These are phyloP conservation scores for Littorina saxatilis DNA, from an alignment of 1,140 invertebrate species.

Conservation along the genomic window DNA sequence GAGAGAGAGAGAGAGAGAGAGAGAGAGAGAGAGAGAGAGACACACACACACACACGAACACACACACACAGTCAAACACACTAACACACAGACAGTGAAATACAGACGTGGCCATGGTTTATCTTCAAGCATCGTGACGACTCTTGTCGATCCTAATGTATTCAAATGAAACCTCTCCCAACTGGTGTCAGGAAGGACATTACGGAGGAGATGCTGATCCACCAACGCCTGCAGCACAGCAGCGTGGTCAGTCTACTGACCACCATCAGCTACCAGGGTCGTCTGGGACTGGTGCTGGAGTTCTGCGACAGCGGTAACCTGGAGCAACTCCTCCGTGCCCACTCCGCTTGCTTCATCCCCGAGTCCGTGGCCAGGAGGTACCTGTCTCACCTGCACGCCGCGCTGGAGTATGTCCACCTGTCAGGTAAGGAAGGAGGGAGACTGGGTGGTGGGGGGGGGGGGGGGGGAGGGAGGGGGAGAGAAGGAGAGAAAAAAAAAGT, in stretches of 20 bases:
- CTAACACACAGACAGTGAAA: conserved; percentile 1
- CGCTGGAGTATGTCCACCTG: conserved; percentile 61
- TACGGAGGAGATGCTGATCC: conserved; percentile 61
- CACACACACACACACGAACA: conserved; percentile 5
- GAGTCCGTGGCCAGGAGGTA: conserved; percentile 62
- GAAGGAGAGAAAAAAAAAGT: no score
- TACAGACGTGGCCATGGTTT: no score
- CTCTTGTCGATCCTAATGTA: no score
- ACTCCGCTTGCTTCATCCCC: conserved; percentile 59
- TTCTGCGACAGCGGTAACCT: conserved; percentile 68
- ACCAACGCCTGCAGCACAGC: conserved; percentile 56
- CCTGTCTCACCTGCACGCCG: conserved; percentile 56
- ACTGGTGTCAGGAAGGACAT: conserved; percentile 34
- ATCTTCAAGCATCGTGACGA: no score
- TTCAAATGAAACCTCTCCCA: no score
- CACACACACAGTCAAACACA: background rate
- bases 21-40: background rate
- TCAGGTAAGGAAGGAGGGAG: conserved; percentile 38
- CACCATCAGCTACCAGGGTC: conserved; percentile 54
- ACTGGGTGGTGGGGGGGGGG: no score
- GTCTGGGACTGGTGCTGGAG: conserved; percentile 60
- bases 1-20: background rate
- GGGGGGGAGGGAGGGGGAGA: no score
- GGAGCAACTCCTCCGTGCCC: conserved; percentile 55
- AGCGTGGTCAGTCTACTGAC: conserved; percentile 62